Evolutionary conservation across 2,113 vertebrate species (phyloP), one percentile per base, ranked within the genome.

Genomic region (Puffinus mauretanicus): DNA sequence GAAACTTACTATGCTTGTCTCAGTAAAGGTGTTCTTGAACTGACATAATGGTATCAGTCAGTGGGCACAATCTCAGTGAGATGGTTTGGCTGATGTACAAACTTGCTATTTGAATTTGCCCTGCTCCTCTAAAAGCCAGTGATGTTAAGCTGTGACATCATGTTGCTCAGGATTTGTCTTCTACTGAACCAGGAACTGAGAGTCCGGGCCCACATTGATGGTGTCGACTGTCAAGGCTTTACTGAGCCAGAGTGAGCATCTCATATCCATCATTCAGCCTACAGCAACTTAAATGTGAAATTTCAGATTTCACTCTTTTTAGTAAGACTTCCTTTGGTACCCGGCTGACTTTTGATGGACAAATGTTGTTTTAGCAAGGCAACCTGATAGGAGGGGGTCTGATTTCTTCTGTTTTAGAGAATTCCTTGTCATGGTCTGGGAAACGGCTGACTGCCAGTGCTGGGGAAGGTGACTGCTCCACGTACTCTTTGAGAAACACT

Each of bases 181-280:
- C 42, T 73, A 1, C 57, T 72, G 40, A 44, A 66, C 17, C 40
- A 55, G 52, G 16, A 89, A 19, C 38, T 64, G 46, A 40, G 67
- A 69, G 10, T 81, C 47, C 4, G 2, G 27, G 15, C 21, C 27
- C 13, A 27, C 0, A 1, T 29, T 32, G 30, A 22, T 54, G 7
- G 17, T 75, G 30, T 27, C 0, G 0, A 66, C 38, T 40, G 15
- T 38, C 25, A 64, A 76, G 55, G 34, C 51, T 75, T 81, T 71
- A 26, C 51, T 90, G 64, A 73, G 30, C 27, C 21, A 22, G 19
- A 44, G n/a, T 0, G 5, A 86, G 34, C 7, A n/a, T 22, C n/a
- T 86, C 46, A 7, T 26, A 61, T 44, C 38, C 22, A 9, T 70
- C 3, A 3, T 54, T 81, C 25, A 62, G 27, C n/a, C 25, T 44